Evolutionary conservation across 2,113 vertebrate species (phyloP).

Genomic region (Sinocyclocheilus grahami): DNA sequence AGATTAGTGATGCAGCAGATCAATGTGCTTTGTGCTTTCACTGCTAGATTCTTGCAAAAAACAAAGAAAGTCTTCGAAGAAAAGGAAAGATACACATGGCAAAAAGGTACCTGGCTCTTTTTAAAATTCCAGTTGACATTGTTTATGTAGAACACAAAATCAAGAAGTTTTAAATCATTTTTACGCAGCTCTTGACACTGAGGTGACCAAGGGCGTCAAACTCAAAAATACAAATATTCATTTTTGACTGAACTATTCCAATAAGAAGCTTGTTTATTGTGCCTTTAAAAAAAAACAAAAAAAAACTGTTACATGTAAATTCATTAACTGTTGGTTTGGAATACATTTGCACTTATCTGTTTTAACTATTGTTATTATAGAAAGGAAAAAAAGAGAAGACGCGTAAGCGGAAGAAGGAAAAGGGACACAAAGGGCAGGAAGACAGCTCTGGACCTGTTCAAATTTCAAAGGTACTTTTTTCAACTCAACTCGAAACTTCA

Average conservation of each 20-base stretch:
- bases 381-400: constrained; percentile 87
- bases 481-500: background rate
- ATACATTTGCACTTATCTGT: background rate
- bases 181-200: background rate
- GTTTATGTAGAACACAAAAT: background rate
- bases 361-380: constrained; percentile 59
- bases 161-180: background rate
- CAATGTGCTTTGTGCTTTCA: constrained; percentile 1
- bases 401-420: constrained; percentile 85
- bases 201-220: background rate
- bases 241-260: background rate
- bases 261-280: no score
- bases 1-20: background rate
- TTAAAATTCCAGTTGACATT: background rate
- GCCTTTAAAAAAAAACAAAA: no score
- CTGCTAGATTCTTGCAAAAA: constrained; percentile 75
- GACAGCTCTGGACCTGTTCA: constrained; percentile 80
- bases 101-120: constrained; percentile 79
- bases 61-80: constrained; percentile 81
- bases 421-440: constrained; percentile 80
- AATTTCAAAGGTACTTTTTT: constrained; percentile 83
- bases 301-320: background rate
- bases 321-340: background rate
- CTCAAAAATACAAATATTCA: background rate
- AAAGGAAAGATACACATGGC: constrained; percentile 83